Base-by-base conservation (phyloP, 35 echinoderm and acorn worm species). In the Apostichopus parvimensis region DNA sequence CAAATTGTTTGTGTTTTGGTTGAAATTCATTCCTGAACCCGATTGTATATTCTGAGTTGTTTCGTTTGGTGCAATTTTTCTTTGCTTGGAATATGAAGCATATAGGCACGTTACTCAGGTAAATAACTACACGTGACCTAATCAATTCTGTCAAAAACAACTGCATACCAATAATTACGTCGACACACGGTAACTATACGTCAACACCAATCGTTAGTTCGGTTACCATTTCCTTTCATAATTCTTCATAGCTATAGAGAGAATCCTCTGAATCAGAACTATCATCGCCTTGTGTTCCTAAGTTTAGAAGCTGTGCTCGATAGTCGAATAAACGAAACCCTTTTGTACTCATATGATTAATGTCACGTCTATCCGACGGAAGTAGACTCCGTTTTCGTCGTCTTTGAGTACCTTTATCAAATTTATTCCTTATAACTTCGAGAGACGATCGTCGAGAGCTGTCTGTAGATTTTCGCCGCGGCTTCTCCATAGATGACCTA, bases 241-340 rank as follows among this genome's bases (percentile, higher is more conserved):
- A 45, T 4, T 45, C 34, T 45, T 45, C 34, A 45, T 45, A 45
- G 64, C 64, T 68, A n/a, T 54, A 82, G 12, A 55, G 26, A 3
- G 79, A 82, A 1, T 82, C 55, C 6, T 82, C 79, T 2, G 79
- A 82, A 13, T 82, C 79, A 18, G 79, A 82, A 55, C 79, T 82
- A n/a, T 5, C 79, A 17, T 82, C 79, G 7, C 79, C 79, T 14
- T 82, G 79, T 55, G 34, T 82, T 6, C 79, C 79, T 17, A 82
- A 82, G 20, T 87, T 87, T 24, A 87, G 23, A 9, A 87, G 57
- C 57, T 87, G 85, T 22, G 57, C 8, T 25, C 85, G 59, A 58
- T 87, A 87, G 64, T 87, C 85, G 59, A 87, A 87, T 66, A 87
- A 66, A 87, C 64, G 85, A 22, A 87, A 87, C 8, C 85, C 85